phyloP scores from a whole-genome alignment of 2,888 invertebrate genomes.

The Corbicula japonica region DNA sequence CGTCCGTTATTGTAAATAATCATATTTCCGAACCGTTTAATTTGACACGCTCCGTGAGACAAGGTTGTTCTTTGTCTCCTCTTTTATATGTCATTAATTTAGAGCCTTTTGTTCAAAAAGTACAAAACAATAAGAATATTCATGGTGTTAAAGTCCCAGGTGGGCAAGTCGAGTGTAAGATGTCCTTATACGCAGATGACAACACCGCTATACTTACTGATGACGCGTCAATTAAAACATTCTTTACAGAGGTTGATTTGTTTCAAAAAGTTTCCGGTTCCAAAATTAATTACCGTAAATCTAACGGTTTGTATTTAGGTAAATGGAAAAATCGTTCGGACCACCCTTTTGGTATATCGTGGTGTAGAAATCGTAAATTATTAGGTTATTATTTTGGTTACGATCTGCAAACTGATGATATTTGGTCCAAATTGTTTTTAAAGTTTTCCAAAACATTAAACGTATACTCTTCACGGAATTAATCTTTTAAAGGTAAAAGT shows the following conservation, averaged over 20 bases:
- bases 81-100: slow-evolving; percentile 51
- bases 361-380: slow-evolving; percentile 55
- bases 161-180: slow-evolving; percentile 27
- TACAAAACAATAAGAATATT: slow-evolving; percentile 29
- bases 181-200: slow-evolving; percentile 42
- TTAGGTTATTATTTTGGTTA: slow-evolving; percentile 60
- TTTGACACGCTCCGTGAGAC: slow-evolving; percentile 53
- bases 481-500: slow-evolving; percentile 42
- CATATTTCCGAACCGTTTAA: slow-evolving; percentile 60
- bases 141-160: slow-evolving; percentile 38
- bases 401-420: slow-evolving; percentile 43
- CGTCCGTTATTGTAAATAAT: slow-evolving; percentile 62
- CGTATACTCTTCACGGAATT: background rate
- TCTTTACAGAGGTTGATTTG: slow-evolving; percentile 24
- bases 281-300: slow-evolving; percentile 58
- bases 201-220: slow-evolving; percentile 33
- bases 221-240: slow-evolving; percentile 10
- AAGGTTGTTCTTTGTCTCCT: slow-evolving; percentile 58
- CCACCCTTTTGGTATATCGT: slow-evolving; percentile 65
- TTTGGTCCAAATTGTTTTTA: slow-evolving; percentile 43
- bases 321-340: slow-evolving; percentile 64
- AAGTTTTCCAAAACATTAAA: slow-evolving; percentile 51
- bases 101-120: slow-evolving; percentile 47
- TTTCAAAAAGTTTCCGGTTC: slow-evolving; percentile 48
- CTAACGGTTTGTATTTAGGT: slow-evolving; percentile 60